These are phyloP conservation scores for Neodiprion lecontei DNA, from an alignment of 1,140 invertebrate genomes.

Conservation along the genomic window DNA sequence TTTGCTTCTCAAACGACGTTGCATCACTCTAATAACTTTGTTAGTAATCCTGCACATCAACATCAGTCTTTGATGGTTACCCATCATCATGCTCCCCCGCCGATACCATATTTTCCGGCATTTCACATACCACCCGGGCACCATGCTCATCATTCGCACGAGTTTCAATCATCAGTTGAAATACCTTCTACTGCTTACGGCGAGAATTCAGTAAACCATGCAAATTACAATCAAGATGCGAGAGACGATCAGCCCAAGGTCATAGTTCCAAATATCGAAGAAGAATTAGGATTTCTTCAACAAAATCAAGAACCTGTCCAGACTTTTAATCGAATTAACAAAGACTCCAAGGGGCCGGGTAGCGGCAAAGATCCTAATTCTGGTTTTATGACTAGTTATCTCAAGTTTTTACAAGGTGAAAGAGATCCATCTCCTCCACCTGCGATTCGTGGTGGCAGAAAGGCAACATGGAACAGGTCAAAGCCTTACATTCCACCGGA, in stretches of 20 bases:
- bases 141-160: conserved; percentile 62
- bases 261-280: conserved; percentile 84
- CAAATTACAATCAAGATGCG: conserved; percentile 40
- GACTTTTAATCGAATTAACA: conserved; percentile 32
- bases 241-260: conserved; percentile 77
- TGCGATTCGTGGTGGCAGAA: conserved; percentile 68
- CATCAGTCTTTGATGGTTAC: conserved; percentile 70
- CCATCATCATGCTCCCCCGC: conserved; percentile 65
- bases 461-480: conserved; percentile 69
- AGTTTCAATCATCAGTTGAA: conserved; percentile 72
- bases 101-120: conserved; percentile 72
- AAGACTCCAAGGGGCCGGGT: conserved; percentile 60
- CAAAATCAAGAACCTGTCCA: conserved; percentile 40
- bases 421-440: conserved; percentile 80
- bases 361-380: conserved; percentile 70
- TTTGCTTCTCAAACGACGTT: conserved; percentile 65
- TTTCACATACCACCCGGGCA: conserved; percentile 66
- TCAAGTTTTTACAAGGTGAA: conserved; percentile 84
- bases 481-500: conserved; percentile 51
- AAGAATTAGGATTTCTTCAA: conserved; percentile 78
- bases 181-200: conserved; percentile 64
- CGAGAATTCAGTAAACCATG: conserved; percentile 38
- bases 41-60: conserved; percentile 61
- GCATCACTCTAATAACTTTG: conserved; percentile 64
- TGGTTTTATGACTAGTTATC: conserved; percentile 84